Conservation (phyloP, 2,888 invertebrate species). For the Heliconius sara region DNA sequence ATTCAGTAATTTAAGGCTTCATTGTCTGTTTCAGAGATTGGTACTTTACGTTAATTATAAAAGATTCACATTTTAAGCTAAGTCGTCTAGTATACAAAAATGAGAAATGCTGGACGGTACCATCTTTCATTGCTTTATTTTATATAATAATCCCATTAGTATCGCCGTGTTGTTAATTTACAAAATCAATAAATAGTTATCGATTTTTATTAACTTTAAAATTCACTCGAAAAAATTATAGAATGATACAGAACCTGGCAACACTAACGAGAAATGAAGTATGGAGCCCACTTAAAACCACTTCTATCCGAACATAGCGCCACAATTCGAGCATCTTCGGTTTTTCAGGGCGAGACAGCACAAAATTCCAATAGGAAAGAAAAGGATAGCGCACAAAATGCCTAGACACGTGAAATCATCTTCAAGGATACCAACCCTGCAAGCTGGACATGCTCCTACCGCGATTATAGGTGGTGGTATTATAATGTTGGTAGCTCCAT, state of each 20-base stretch:
- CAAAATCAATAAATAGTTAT: background rate
- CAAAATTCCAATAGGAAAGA: slow-evolving; percentile 93
- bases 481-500: slow-evolving; percentile 85
- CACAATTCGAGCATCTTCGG: slow-evolving; percentile 93
- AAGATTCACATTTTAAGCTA: slow-evolving; percentile 8
- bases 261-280: slow-evolving; percentile 28
- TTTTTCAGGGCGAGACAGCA: slow-evolving; percentile 94
- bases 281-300: slow-evolving; percentile 32
- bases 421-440: slow-evolving; percentile 93
- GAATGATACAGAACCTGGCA: background rate
- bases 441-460: slow-evolving; percentile 94
- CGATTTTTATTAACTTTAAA: background rate
- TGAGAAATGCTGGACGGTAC: slow-evolving; percentile 30
- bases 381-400: slow-evolving; percentile 91
- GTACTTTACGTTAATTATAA: background rate
- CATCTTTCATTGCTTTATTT: slow-evolving; percentile 21
- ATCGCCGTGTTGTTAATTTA: background rate
- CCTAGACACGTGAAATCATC: slow-evolving; percentile 94
- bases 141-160: background rate
- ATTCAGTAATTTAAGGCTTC: slow-evolving; percentile 1
- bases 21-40: background rate
- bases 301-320: slow-evolving; percentile 88
- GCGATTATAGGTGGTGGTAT: slow-evolving; percentile 91
- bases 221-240: background rate
- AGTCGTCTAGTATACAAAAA: background rate